Percentiles rank a stretch among this genome's conserved stretches.
Conservation (phyloP, 2,113 vertebrate genomes). For the Butastur rufipennis region DNA sequence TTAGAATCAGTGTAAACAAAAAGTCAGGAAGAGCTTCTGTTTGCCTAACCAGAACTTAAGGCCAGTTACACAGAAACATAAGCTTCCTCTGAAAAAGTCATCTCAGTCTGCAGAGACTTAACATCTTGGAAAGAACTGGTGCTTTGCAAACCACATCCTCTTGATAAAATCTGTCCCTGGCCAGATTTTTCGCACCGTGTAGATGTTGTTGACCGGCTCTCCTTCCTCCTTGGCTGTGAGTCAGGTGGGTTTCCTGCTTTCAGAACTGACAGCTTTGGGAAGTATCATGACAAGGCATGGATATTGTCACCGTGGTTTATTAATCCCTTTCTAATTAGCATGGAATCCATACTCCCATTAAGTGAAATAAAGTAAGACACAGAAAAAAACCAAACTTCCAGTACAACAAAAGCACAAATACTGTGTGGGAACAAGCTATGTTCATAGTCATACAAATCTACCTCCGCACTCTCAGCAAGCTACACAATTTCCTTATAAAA, state of each 20-base stretch:
- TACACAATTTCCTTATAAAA: neutral
- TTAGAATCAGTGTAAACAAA: neutral
- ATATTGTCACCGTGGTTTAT: neutral
- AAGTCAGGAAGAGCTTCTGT: neutral
- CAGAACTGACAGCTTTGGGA: neutral
- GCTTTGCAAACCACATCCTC: neutral
- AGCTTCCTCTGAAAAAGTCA: neutral
- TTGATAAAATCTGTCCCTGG: neutral
- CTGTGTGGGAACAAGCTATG: neutral
- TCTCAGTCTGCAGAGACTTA: neutral
- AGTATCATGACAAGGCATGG: neutral
- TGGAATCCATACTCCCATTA: neutral
- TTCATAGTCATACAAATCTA: neutral
- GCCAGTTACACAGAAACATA: neutral
- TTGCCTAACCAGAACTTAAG: neutral
- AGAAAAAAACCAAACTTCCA: neutral
- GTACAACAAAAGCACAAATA: neutral
- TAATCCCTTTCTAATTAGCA: neutral
- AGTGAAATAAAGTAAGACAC: neutral
- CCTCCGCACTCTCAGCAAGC: neutral
- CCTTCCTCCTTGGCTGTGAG: neutral
- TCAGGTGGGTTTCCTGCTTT: neutral
- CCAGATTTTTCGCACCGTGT: neutral
- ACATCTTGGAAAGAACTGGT: neutral
- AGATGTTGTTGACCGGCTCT: neutral